Evolutionary conservation across 2,113 vertebrate species (phyloP), one percentile per base, ranked within the genome.

Genomic region (Salvelinus namaycush): DNA sequence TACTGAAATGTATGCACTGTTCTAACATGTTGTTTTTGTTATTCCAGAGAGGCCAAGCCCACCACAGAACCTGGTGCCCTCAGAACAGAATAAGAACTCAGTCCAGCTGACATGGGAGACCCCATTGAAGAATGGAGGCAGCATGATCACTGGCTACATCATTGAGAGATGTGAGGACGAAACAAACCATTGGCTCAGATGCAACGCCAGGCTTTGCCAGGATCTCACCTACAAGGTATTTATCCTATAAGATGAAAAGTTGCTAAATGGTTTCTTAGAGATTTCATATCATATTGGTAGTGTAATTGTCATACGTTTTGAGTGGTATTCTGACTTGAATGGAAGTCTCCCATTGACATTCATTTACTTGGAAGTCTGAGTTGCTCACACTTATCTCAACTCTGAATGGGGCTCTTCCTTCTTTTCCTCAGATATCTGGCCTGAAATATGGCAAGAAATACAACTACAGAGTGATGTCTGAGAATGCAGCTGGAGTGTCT

Each of bases 31-130:
- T 71, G 22, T 68, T n/a, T 68, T 9, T 26, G 1, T 16, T 26
- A 12, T 5, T 31, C 73, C 90, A 99, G 97, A 96, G 88, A 93
- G 93, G 73, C 97, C 97, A 83, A 98, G 97, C 87, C 96, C 97
- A 84, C 98, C 98, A 57, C 89, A 94, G 82, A 98, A 98, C 82
- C 90, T 99, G 70, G 87, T 79, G 62, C 93, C 94, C 83, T 93
- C 95, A 44, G 93, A 97, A 62, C 97, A 99, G 93, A 98, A 95
- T 77, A 97, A 97, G 89, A 93, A 87, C 78, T 94, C 96, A 0
- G 97, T 99, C 80, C 94, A 97, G 81, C 95, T 99, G 74, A 94
- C 89, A 22, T 99, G 97, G 97, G 97, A 99, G 76, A 96, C 96
- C 77, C 97, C 98, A 68, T 86, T 97, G 0, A 93, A 89, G 39